Conservation (phyloP, 2,888 invertebrate species). For the Spatulosminthurus flaviceps region DNA sequence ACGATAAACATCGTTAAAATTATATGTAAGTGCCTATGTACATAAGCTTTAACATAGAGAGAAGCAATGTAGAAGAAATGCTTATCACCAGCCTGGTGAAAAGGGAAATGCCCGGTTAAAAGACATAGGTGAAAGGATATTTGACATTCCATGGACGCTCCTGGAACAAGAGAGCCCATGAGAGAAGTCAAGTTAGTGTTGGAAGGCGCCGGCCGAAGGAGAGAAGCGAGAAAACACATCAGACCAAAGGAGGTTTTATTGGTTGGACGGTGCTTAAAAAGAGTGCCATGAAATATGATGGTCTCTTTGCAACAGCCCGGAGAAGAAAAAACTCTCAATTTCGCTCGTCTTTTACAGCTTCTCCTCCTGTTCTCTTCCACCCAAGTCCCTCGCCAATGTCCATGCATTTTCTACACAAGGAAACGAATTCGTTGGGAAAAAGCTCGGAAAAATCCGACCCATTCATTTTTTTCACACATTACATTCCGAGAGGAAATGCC, state of each 20-base stretch:
- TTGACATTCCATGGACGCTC: neutral
- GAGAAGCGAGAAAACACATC: slow-evolving; percentile 35
- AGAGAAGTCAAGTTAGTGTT: slow-evolving; percentile 32
- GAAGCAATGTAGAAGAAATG: too few relatives aligned
- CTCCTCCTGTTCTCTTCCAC: slow-evolving; percentile 1
- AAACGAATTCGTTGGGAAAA: neutral
- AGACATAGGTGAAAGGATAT: slow-evolving; percentile 7
- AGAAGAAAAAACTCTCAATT: slow-evolving; percentile 11
- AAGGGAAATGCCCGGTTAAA: neutral
- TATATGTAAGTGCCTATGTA: too few relatives aligned
- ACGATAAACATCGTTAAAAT: too few relatives aligned
- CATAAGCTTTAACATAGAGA: too few relatives aligned
- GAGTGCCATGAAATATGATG: slow-evolving; percentile 43
- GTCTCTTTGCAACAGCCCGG: slow-evolving; percentile 11
- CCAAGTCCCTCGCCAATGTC: neutral
- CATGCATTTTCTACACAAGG: neutral
- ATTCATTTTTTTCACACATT: slow-evolving; percentile 3
- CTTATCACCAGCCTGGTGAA: too few relatives aligned
- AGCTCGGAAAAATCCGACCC: neutral
- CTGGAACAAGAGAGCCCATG: neutral
- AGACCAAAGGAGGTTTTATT: slow-evolving; percentile 30
- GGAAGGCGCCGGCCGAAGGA: slow-evolving; percentile 30
- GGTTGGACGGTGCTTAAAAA: slow-evolving; percentile 41
- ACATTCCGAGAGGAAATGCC: neutral
- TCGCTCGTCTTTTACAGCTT: slow-evolving; percentile 4